These are phyloP conservation scores for Machimus atricapillus DNA, from an alignment of 2,888 invertebrate genomes.

Conservation along the genomic window DNA sequence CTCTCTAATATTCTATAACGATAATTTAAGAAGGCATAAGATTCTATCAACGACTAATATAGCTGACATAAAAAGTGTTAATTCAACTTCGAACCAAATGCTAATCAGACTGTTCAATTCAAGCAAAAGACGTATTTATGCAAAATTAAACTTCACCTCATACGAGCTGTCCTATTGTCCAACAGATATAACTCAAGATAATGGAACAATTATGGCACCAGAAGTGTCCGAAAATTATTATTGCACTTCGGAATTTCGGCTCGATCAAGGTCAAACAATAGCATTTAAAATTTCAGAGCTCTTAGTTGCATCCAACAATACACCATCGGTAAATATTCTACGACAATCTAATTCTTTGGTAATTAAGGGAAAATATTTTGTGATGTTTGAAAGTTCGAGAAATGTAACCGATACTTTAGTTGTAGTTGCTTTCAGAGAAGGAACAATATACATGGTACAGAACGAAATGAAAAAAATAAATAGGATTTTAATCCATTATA, in stretches of 20 bases:
- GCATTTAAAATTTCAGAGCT: not conserved
- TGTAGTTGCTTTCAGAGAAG: not conserved
- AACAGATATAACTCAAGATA: slow-evolving; percentile 55
- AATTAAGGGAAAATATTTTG: not conserved
- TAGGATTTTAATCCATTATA: slow-evolving; percentile 65
- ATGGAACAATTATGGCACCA: slow-evolving; percentile 62
- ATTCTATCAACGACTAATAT: slow-evolving; percentile 57
- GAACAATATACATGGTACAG: not conserved
- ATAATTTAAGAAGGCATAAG: slow-evolving; percentile 53
- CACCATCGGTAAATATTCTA: not conserved
- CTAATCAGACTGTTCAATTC: slow-evolving; percentile 65
- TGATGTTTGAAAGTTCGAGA: not conserved
- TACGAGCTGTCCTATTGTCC: slow-evolving; percentile 67
- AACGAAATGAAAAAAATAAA: slow-evolving; percentile 41
- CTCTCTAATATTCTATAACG: slow-evolving; percentile 51
- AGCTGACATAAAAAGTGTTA: slow-evolving; percentile 59
- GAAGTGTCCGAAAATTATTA: slow-evolving; percentile 41
- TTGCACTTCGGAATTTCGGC: not conserved
- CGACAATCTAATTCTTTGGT: not conserved
- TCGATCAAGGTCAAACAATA: not conserved
- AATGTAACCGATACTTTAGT: not conserved
- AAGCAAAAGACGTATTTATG: slow-evolving; percentile 66
- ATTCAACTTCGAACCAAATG: slow-evolving; percentile 72
- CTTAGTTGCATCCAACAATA: not conserved
- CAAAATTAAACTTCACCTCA: slow-evolving; percentile 73